Percentiles rank a stretch among this genome's conserved stretches.
Evolutionary conservation across 2,797 vertebrate species (phyloP).

Genomic region (Melanotaenia parkinsoni): DNA sequence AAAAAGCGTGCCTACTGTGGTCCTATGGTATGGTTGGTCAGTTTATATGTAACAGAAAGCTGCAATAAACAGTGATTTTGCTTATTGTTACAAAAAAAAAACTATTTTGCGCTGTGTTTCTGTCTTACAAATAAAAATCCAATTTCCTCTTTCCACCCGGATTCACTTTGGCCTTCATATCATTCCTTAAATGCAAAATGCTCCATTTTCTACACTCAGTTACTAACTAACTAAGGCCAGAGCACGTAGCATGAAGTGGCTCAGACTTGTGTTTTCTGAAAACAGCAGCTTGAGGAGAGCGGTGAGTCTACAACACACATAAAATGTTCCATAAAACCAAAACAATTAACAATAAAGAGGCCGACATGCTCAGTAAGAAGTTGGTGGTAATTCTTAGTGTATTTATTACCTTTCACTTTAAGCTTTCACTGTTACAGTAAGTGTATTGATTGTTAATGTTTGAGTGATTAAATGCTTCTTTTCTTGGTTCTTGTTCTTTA

Average conservation of each 20-base stretch:
- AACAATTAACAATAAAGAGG: slow-evolving; percentile 10
- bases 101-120: not conserved
- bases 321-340: slow-evolving; percentile 13
- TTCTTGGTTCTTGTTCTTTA: slow-evolving; percentile 12
- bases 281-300: not conserved
- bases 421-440: not conserved
- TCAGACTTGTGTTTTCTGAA: not conserved
- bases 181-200: not conserved
- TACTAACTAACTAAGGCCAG: not conserved
- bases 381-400: not conserved
- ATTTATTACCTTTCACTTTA: slow-evolving; percentile 7
- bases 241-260: not conserved
- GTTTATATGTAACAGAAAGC: not conserved
- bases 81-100: not conserved
- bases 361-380: not conserved
- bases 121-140: not conserved
- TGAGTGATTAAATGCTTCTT: not conserved
- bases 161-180: not conserved
- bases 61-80: not conserved
- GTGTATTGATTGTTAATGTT: not conserved
- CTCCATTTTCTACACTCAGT: not conserved
- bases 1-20: not conserved
- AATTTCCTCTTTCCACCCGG: not conserved
- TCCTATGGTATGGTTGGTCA: too few relatives aligned
- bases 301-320: not conserved